Base-by-base conservation (phyloP, 2,888 invertebrate genomes). In the Pterostichus niger region DNA sequence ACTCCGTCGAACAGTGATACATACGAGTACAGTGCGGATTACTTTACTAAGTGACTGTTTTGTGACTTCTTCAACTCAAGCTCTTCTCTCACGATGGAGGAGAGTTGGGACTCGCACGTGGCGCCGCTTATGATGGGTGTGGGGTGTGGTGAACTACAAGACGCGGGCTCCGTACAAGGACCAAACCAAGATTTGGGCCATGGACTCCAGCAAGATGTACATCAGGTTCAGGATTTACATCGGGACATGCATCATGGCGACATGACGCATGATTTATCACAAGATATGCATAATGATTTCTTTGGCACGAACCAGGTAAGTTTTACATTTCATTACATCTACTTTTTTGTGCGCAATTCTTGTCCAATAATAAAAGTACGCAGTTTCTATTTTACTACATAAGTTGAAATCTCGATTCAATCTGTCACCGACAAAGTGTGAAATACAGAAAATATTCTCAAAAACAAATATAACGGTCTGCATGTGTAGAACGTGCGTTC, bases 51-150 rank as follows among this genome's bases (percentile, higher is more conserved):
- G 68, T 40, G 68, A 68, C 40, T 31, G 13, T 40, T 40, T 9
- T 6, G 68, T 68, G 68, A 40, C 40, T 40, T 15, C 6, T 64
- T 13, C 31, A 15, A 44, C 31, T 5, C 35, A 31, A 31, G 4
- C 6, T 40, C 11, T 13, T 7, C 64, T 11, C 0, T 10, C 54
- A 76, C 49, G 11, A 90, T 90, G 90, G 90, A 90, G 87, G 90
- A 90, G 85, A 87, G 88, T 85, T 90, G 90, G 90, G 90, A 90
- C 86, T 87, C 88, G 85, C 89, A 89, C 87, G 89, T 89, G 85
- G 89, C 90, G 86, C 90, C 90, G 85, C 87, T 90, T 86, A 89
- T 90, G 88, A 88, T 90, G 88, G 90, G 90, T 85, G 89, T 89
- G 86, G 88, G 88, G 86, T 88, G 89, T 86, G 87, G 86, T 77